These are phyloP conservation scores for Novumbra hubbsi DNA, from an alignment of 2,797 vertebrate genomes.

Conservation along the genomic window DNA sequence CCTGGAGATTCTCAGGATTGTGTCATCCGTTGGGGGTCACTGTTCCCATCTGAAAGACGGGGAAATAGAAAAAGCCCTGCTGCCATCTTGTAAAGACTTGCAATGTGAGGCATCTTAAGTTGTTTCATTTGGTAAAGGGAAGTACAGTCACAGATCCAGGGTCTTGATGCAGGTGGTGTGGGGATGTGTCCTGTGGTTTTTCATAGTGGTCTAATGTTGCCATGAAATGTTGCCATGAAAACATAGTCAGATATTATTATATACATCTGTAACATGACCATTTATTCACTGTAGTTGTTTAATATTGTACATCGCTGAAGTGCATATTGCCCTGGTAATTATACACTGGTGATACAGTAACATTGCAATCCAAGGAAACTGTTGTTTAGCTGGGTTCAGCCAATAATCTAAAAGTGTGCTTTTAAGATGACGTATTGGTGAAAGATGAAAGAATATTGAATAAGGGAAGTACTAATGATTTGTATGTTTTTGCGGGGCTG, in stretches of 20 bases:
- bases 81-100: constrained; percentile 63
- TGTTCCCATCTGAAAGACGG: constrained; percentile 72
- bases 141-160: constrained; percentile 12
- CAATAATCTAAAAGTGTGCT: background rate
- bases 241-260: constrained; percentile 60
- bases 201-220: constrained; percentile 66
- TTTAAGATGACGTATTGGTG: background rate
- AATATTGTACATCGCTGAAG: constrained; percentile 8
- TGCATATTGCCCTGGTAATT: constrained; percentile 52
- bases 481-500: background rate
- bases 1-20: constrained; percentile 27
- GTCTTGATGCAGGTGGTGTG: constrained; percentile 44
- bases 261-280: constrained; percentile 38
- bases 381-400: constrained; percentile 9
- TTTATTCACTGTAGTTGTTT: constrained; percentile 31
- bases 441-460: background rate
- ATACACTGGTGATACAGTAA: background rate
- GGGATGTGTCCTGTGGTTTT: constrained; percentile 55
- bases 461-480: background rate
- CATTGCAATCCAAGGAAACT: constrained; percentile 40
- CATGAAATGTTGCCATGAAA: constrained; percentile 59
- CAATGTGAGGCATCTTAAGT: constrained; percentile 33
- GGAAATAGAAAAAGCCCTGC: constrained; percentile 16
- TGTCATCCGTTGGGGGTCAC: constrained; percentile 77
- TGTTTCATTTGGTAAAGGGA: constrained; percentile 41